Evolutionary conservation across 2,113 vertebrate species (phyloP), one percentile per base, ranked within the genome.

Genomic region (Hylia prasina): DNA sequence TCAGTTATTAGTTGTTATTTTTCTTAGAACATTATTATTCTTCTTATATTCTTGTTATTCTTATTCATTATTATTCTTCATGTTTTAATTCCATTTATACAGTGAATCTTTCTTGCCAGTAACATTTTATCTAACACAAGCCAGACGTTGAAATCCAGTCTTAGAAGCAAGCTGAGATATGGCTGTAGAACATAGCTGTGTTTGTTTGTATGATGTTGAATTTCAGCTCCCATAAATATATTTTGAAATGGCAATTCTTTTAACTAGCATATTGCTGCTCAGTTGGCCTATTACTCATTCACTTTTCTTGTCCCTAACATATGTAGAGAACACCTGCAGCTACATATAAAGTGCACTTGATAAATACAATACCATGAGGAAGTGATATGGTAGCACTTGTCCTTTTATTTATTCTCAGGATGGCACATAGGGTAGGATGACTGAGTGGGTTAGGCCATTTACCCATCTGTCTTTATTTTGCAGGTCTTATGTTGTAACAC

Each of bases 401-500:
- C 81, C 81, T 94, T 91, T 95, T 94, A 82, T 44, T 96, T 79
- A 79, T 79, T 45, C 53, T 82, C 37, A 87, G 45, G 71, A 85
- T 37, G 19, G 73, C 70, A 95, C 81, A 89, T 33, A 82, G 9
- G 73, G 84, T 94, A 45, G 84, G 91, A 87, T 91, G 91, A 65
- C 78, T 94, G 93, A 95, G 91, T 95, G 87, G 87, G 87, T 85
- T 61, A 61, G 37, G 54, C 45, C 25, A 53, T 64, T 79, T 82
- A 82, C 25, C 89, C 95, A 96, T 95, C 93, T 94, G 94, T 95
- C 93, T 91, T 84, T 87, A 77, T 91, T 95, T 94, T 94, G 44
- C 47, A 77, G 30, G 40, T 91, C n/a, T 91, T 71, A 27, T 30
- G 45, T 72, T 93, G 58, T 25, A 85, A 79, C 54, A 71, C 10